Evolutionary conservation across 2,797 vertebrate genomes (phyloP), one percentile per base, ranked within the genome.

Genomic region (Trichosurus vulpecula): DNA sequence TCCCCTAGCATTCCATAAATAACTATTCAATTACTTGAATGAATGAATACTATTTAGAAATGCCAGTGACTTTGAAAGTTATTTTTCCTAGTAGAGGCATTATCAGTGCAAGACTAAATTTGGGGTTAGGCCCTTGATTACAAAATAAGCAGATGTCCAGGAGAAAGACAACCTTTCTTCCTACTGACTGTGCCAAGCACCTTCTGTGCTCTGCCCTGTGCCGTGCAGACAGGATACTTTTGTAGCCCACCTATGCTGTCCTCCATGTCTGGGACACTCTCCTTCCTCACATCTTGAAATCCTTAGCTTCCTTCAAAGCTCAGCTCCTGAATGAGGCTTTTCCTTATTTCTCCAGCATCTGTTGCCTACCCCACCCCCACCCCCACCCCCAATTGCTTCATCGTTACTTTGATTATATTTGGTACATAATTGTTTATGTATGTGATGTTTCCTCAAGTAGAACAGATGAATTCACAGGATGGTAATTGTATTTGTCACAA

Each of bases 161-260:
- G 92, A 54, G 8, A 81, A 22, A 89, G 87, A 74, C 22, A 92
- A 3, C 0, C 4, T 31, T 90, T 54, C 25, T 52, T 54, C 81
- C 41, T 57, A 41, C 93, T 53, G 61, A 81, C 41, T 56, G n/a
- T 54, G 4, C 57, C 25, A 53, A 10, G 19, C 19, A 12, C 6
- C 35, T 52, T n/a, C 92, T 0, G 11, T 9, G 1, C 25, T 74
- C 51, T 13, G 6, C 41, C 22, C 0, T 0, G 10, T 10, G 29
- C 25, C 53, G 52, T 54, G 25, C 3, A 91, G 12, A 13, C 57
- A 47, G 22, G 19, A 11, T 41, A 9, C 19, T 81, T 41, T 35
- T 41, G 16, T 19, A 81, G 66, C n/a, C 2, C 66, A 81, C n/a
- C 22, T 87, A 87, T 51, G 74, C 41, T 87, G 22, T 87, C 74